Percentiles rank a stretch among this genome's conserved stretches.
These are phyloP conservation scores for Nothocercus julius DNA, from an alignment of 2,113 vertebrate species.

Conservation along the genomic window DNA sequence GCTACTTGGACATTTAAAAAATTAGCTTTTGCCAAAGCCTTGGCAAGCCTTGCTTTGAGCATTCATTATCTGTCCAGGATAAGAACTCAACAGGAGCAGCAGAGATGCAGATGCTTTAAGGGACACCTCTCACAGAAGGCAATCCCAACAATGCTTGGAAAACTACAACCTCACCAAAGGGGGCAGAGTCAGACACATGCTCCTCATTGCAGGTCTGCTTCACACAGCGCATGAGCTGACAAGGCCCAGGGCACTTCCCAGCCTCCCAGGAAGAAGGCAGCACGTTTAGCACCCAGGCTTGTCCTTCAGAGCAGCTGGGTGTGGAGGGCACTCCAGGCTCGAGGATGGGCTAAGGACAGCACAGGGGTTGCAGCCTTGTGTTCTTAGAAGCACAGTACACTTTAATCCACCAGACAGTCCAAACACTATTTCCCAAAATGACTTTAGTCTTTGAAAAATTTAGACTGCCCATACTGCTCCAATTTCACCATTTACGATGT, in stretches of 20 bases:
- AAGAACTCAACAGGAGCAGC: neutral
- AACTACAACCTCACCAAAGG: neutral
- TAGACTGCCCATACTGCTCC: neutral
- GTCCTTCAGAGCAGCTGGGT: neutral
- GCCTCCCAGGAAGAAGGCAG: neutral
- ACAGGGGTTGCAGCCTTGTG: neutral
- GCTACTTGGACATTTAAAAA: neutral
- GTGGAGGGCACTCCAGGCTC: neutral
- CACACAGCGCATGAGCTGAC: neutral
- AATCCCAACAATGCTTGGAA: neutral
- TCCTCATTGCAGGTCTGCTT: neutral
- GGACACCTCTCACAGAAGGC: neutral
- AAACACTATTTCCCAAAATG: neutral
- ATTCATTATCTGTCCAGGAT: neutral
- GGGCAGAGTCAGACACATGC: neutral
- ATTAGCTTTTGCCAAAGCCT: neutral
- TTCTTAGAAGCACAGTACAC: no score
- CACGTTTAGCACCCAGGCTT: neutral
- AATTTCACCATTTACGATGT: neutral
- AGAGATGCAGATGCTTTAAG: neutral
- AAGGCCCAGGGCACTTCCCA: neutral
- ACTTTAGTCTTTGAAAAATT: neutral
- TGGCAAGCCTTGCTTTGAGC: neutral
- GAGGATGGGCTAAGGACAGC: neutral
- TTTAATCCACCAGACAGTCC: neutral